These are phyloP conservation scores for Halisarca cf. caerulea DNA, from an alignment of 37 sponge, comb jelly and placozoan species.

Conservation along the genomic window DNA sequence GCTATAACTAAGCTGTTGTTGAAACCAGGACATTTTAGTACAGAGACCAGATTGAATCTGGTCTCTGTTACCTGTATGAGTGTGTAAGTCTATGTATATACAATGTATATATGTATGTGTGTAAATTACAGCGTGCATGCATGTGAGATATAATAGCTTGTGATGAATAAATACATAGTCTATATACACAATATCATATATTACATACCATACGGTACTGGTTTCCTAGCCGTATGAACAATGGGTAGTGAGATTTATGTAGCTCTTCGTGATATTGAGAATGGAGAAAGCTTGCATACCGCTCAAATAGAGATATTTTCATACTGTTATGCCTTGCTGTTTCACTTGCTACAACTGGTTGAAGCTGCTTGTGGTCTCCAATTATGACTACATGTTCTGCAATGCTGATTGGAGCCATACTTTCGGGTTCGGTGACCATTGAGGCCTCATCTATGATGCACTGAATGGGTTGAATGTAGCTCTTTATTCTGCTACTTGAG, in stretches of 20 bases:
- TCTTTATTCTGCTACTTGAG: slow-evolving; percentile 28
- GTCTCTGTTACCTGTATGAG: too few species aligned
- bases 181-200: too few species aligned
- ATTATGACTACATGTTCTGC: slow-evolving; percentile 68
- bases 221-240: slow-evolving; percentile 2
- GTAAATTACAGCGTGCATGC: too few species aligned
- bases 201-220: slow-evolving; percentile 83
- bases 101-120: too few species aligned
- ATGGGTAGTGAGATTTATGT: not conserved
- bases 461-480: slow-evolving; percentile 30
- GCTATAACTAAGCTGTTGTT: too few species aligned
- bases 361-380: slow-evolving; percentile 76
- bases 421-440: slow-evolving; percentile 74
- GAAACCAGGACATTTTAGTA: too few species aligned
- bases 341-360: slow-evolving; percentile 3
- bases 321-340: slow-evolving; percentile 51
- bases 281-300: slow-evolving; percentile 51
- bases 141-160: too few species aligned
- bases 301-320: slow-evolving; percentile 65
- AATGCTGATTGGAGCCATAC: slow-evolving; percentile 59
- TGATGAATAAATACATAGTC: too few species aligned
- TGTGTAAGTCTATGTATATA: too few species aligned
- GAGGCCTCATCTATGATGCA: slow-evolving; percentile 79
- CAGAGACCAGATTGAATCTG: too few species aligned
- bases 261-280: not conserved